Conservation (phyloP, 23 tunicate species). For the Trididemnum miniatum region DNA sequence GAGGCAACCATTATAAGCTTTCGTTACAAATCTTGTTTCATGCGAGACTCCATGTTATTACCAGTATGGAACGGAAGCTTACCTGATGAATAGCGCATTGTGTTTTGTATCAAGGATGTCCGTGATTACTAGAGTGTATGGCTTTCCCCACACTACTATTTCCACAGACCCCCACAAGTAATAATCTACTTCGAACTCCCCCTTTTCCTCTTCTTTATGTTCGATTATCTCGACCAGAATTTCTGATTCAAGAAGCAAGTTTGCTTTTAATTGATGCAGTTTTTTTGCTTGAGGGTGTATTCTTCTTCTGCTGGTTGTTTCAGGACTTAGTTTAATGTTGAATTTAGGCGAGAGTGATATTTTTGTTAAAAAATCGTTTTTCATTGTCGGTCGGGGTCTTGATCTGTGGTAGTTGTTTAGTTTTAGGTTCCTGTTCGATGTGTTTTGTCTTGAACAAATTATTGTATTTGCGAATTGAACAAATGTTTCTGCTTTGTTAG, state of each 20-base stretch:
- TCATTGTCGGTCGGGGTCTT: not conserved
- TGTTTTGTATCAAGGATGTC: conserved; percentile 59
- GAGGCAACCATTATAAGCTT: no score
- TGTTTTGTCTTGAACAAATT: not conserved
- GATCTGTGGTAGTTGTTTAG: not conserved
- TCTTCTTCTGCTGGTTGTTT: not conserved
- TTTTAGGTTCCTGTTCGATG: not conserved
- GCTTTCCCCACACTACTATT: conserved; percentile 69
- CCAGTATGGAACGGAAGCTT: no score
- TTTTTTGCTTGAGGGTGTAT: not conserved
- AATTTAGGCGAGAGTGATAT: conserved; percentile 50
- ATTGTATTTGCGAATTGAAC: not conserved
- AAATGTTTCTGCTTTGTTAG: not conserved
- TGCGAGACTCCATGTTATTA: no score
- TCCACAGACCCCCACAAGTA: conserved; percentile 49
- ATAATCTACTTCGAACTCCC: conserved; percentile 37
- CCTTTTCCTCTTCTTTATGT: conserved; percentile 33
- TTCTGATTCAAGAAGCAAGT: conserved; percentile 17
- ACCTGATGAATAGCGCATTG: conserved; percentile 42
- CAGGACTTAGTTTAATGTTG: not conserved
- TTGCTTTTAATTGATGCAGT: not conserved
- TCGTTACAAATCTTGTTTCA: no score
- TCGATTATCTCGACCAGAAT: conserved; percentile 36
- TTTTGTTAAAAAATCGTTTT: conserved; percentile 1
- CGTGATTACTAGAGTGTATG: conserved; percentile 32